These are phyloP conservation scores for Catharus minimus DNA, from an alignment of 2,113 vertebrate species.

Conservation along the genomic window DNA sequence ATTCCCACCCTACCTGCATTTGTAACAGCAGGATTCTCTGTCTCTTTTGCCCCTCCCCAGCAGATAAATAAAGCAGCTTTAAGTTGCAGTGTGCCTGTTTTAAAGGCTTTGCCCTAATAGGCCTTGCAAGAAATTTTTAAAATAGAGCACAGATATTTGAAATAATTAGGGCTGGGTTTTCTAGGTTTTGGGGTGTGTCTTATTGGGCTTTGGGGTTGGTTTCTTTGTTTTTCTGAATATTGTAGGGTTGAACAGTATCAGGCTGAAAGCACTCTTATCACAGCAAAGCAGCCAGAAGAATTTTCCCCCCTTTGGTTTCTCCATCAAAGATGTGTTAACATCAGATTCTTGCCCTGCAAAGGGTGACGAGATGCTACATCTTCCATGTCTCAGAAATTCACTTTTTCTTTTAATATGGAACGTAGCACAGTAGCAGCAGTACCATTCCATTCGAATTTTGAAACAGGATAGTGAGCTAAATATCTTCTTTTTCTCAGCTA, in stretches of 20 bases:
- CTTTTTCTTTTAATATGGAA: background rate
- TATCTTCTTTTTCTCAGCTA: background rate
- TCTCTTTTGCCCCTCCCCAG: background rate
- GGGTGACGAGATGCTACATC: background rate
- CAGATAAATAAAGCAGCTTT: background rate
- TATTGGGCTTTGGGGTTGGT: background rate
- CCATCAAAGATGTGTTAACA: background rate
- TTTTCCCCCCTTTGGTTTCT: background rate
- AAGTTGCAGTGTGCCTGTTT: background rate
- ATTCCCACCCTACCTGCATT: background rate
- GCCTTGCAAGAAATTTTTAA: background rate
- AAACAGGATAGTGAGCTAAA: background rate
- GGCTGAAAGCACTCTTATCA: background rate
- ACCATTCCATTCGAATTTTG: background rate
- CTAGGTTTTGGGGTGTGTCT: rapidly evolving
- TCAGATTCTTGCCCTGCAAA: background rate
- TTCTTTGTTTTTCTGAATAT: background rate
- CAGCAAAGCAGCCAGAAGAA: background rate
- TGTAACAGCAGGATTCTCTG: rapidly evolving
- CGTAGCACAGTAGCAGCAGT: background rate
- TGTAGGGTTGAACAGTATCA: background rate
- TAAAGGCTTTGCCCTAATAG: background rate
- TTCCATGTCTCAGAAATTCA: background rate
- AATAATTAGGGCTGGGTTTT: background rate
- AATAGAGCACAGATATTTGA: background rate